phyloP scores from a whole-genome alignment of 2,113 vertebrate species.

The Eulacestoma nigropectus region DNA sequence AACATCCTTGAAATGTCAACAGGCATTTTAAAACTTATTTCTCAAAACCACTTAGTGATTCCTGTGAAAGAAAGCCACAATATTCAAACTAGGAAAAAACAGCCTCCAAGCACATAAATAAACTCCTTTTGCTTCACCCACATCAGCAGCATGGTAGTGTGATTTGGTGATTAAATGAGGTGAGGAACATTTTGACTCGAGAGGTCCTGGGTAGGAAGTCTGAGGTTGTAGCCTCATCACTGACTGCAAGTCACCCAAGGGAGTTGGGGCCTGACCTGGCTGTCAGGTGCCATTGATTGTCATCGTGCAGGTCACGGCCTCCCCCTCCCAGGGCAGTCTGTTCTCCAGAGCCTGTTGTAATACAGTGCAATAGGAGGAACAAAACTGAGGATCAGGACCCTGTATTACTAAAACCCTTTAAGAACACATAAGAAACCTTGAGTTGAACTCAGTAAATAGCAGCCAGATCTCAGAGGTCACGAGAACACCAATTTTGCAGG shows the following conservation, averaged over 20 bases:
- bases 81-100: background rate
- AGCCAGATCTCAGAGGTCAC: background rate
- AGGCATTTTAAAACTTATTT: background rate
- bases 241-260: background rate
- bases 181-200: background rate
- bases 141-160: background rate
- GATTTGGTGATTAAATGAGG: background rate
- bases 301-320: background rate
- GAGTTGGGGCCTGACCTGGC: background rate
- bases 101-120: background rate
- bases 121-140: background rate
- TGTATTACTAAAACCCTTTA: background rate
- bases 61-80: background rate
- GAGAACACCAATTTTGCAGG: background rate
- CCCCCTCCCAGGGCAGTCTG: background rate
- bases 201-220: background rate
- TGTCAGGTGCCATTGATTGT: background rate
- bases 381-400: background rate
- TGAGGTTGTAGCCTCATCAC: background rate
- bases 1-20: background rate
- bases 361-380: background rate
- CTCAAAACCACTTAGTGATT: background rate
- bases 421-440: background rate
- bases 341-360: background rate
- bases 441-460: background rate